Base-by-base conservation (phyloP, 2,797 vertebrate species). In the Philypnodon macrostomus region DNA sequence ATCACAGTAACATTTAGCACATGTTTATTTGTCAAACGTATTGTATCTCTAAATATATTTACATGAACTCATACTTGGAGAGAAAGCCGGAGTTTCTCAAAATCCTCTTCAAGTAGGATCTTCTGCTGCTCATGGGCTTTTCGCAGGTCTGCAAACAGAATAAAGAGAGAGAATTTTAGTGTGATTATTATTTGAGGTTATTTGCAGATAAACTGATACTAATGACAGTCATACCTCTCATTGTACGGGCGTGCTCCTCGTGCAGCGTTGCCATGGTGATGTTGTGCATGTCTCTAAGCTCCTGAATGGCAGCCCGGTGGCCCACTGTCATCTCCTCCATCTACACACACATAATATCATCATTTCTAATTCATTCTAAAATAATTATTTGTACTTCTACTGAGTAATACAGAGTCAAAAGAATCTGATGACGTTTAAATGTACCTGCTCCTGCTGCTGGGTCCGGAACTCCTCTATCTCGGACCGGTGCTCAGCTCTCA, bases 361-460 rank as follows among this genome's bases (percentile, higher is more conserved):
- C n/a, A n/a, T n/a, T n/a, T n/a, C n/a, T n/a, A n/a, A n/a, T n/a
- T n/a, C n/a, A n/a, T n/a, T n/a, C n/a, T n/a, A n/a, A n/a, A n/a
- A n/a, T n/a, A n/a, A n/a, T n/a, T n/a, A n/a, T n/a, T n/a, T n/a
- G n/a, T n/a, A n/a, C n/a, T n/a, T n/a, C n/a, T n/a, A n/a, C n/a
- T n/a, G n/a, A n/a, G n/a, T n/a, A n/a, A n/a, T n/a, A n/a, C n/a
- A n/a, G n/a, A n/a, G n/a, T n/a, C n/a, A n/a, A n/a, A n/a, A n/a
- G n/a, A n/a, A n/a, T n/a, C n/a, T n/a, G n/a, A n/a, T n/a, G n/a
- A n/a, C n/a, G n/a, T n/a, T n/a, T n/a, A n/a, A n/a, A n/a, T n/a
- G 59, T 52, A 98, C 96, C 92, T 96, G 92, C 41, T 93, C 92
- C 77, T 93, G 92, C 17, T 98, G 94, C 67, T 94, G 92, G 44